These are phyloP conservation scores for Vombatus ursinus DNA, from an alignment of 2,113 vertebrate genomes.

Conservation along the genomic window DNA sequence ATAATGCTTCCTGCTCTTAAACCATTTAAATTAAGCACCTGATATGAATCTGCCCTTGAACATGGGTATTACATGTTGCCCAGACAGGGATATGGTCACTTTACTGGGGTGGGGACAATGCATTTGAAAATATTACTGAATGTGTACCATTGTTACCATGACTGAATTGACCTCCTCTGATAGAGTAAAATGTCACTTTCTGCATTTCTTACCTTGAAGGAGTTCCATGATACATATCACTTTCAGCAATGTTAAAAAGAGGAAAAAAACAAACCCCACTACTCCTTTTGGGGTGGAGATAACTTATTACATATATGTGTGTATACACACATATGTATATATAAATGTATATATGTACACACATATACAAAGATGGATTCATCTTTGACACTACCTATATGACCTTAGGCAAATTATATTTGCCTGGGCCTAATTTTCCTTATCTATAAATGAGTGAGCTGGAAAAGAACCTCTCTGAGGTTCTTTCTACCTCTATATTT, in stretches of 20 bases:
- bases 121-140: constrained; percentile 23
- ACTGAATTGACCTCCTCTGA: too few species aligned
- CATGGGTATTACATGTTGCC: constrained; percentile 32
- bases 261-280: not conserved
- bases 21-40: constrained; percentile 1
- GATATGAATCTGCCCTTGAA: constrained; percentile 1
- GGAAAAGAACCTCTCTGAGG: too few species aligned
- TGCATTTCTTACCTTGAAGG: not conserved
- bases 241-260: constrained; percentile 4
- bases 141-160: not conserved
- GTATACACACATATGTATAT: too few species aligned
- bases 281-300: too few species aligned
- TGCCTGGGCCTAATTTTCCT: too few species aligned
- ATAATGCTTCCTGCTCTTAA: constrained; percentile 36
- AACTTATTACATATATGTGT: too few species aligned
- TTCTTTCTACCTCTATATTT: too few species aligned
- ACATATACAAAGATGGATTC: not conserved
- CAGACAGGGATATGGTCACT: not conserved
- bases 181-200: constrained; percentile 1
- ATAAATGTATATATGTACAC: too few species aligned
- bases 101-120: not conserved
- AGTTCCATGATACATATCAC: not conserved
- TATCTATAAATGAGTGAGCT: too few species aligned
- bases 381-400: constrained; percentile 19
- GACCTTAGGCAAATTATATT: not conserved